Evolutionary conservation across 2,113 vertebrate species (phyloP), one percentile per base, ranked within the genome.

Genomic region (Stercorarius parasiticus): DNA sequence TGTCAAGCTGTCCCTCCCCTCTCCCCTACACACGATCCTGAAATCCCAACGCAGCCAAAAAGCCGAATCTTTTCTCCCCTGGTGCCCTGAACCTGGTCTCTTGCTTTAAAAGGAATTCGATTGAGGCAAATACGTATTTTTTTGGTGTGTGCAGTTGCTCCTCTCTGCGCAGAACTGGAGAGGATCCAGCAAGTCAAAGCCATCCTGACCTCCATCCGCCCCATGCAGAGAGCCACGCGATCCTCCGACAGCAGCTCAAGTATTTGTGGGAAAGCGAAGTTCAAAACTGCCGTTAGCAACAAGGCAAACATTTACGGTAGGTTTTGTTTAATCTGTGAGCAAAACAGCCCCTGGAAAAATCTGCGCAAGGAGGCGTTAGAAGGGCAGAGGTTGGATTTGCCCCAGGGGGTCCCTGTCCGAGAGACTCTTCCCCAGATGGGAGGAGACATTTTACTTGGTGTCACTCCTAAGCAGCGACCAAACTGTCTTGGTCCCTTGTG

Each of bases 21-120:
- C 67, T 27, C 27, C 43, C 20, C 30, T 36, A 9, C 3, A 0
- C n/a, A 2, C 1, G 12, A 59, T 32, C n/a, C 66, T 10, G 15
- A 74, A 73, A 84, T 18, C 53, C 61, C 80, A 79, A 17, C 23
- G 55, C 56, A 80, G 32, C 74, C 47, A 10, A 21, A 32, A 62
- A 30, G 18, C 9, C 8, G 4, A 4, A 14, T 22, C 16, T 25
- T 20, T 42, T 3, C 64, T 61, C 29, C 32, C 47, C 16, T 6
- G 4, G 6, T 9, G 30, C 19, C 1, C 65, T 5, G 15, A 27
- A 47, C 34, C 15, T 3, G 20, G 16, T 15, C 22, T 56, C 38
- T 43, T 40, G 15, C 43, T 85, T 70, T 49, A 21, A 85, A 53
- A 66, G 16, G 45, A 43, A 13, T 9, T 15, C 11, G 18, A 18